Percentiles rank a stretch among this genome's conserved stretches.
Evolutionary conservation across 2,888 invertebrate species (phyloP).

Genomic region (Stenolophus ochropezus): DNA sequence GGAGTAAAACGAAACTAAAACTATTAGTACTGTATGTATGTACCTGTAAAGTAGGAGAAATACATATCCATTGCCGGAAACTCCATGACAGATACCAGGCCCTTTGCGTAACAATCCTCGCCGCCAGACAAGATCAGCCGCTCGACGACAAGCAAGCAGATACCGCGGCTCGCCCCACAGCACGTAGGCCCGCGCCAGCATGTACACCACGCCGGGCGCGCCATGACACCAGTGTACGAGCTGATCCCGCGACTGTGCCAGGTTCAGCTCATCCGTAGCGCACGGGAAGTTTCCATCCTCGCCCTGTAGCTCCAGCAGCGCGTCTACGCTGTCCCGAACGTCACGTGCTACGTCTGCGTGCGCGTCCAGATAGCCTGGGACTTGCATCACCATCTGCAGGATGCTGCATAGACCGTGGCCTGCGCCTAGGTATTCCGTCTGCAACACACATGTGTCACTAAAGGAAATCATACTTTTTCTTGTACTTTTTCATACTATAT

Average conservation of each 20-base stretch:
- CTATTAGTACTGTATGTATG: too few species aligned
- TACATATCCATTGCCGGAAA: conserved; percentile 88
- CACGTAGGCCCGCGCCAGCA: conserved; percentile 87
- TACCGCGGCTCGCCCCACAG: conserved; percentile 85
- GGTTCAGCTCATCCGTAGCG: conserved; percentile 81
- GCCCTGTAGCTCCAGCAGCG: conserved; percentile 80
- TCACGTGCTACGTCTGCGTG: conserved; percentile 76
- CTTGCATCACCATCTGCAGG: conserved; percentile 79
- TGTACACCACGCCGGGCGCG: conserved; percentile 86
- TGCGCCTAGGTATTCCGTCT: conserved; percentile 83
- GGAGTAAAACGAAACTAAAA: too few species aligned
- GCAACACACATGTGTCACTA: too few species aligned
- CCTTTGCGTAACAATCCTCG: conserved; percentile 90
- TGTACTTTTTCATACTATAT: too few species aligned
- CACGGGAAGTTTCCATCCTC: conserved; percentile 84
- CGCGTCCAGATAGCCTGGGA: conserved; percentile 76
- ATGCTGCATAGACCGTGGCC: conserved; percentile 82
- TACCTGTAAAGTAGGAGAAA: conserved; percentile 76
- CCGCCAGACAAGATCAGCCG: conserved; percentile 87
- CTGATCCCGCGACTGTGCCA: conserved; percentile 73
- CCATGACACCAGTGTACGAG: conserved; percentile 94
- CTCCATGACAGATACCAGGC: conserved; percentile 92
- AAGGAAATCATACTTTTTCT: too few species aligned
- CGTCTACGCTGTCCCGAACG: conserved; percentile 81
- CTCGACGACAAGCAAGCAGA: conserved; percentile 79